These are phyloP conservation scores for Coleophora deauratella DNA, from an alignment of 2,888 invertebrate genomes.

Conservation along the genomic window DNA sequence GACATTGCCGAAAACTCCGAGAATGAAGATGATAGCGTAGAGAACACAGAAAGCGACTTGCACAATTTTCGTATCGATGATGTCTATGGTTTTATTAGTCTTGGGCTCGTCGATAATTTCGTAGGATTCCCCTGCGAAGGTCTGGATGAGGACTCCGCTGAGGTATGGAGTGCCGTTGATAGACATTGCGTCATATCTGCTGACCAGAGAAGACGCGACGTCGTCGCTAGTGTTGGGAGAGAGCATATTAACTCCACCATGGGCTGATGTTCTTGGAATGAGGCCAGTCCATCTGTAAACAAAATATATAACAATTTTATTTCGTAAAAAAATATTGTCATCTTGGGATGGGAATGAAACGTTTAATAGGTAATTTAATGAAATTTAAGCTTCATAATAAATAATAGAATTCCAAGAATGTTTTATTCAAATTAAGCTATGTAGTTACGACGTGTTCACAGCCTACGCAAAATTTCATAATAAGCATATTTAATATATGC, in stretches of 20 bases:
- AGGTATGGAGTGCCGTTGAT: constrained; percentile 43
- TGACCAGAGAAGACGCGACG: constrained; percentile 25
- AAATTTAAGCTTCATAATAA: no score
- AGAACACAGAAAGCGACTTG: constrained; percentile 84
- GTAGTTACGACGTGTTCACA: no score
- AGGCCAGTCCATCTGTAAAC: constrained; percentile 53
- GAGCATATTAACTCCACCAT: constrained; percentile 32
- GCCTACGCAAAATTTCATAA: no score
- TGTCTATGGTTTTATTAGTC: constrained; percentile 62
- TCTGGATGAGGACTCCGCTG: constrained; percentile 55
- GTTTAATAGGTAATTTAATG: no score
- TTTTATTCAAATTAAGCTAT: no score
- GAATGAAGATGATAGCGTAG: constrained; percentile 88
- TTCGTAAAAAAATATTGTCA: neutral
- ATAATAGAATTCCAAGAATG: no score
- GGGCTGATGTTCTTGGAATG: constrained; percentile 11
- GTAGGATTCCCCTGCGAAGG: constrained; percentile 56
- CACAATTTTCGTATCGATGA: constrained; percentile 78
- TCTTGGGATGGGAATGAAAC: no score
- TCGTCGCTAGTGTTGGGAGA: constrained; percentile 32
- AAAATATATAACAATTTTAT: constrained; percentile 19
- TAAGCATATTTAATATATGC: no score
- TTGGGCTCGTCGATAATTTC: constrained; percentile 59
- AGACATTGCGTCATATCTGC: constrained; percentile 47
- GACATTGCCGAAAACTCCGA: constrained; percentile 92